Conservation (phyloP, 2,113 vertebrate species). For the Hypanus sabinus region DNA sequence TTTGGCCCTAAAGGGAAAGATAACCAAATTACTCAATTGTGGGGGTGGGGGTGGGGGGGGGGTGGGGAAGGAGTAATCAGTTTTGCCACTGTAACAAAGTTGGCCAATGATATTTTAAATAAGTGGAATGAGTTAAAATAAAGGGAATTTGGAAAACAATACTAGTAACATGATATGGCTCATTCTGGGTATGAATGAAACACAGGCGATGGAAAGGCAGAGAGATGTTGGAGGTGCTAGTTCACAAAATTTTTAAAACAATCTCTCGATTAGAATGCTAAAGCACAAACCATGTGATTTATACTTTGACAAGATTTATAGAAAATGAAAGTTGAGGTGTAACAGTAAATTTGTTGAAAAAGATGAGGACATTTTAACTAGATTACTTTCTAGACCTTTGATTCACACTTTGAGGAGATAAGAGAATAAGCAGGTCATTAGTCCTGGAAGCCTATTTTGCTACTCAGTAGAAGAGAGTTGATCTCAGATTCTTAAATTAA, state of each 20-base stretch:
- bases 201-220: not conserved
- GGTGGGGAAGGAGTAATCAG: not conserved
- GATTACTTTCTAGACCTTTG: not conserved
- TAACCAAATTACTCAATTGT: not conserved
- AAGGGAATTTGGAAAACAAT: not conserved
- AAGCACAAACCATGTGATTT: not conserved
- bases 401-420: not conserved
- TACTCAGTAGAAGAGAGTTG: too few species aligned
- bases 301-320: not conserved
- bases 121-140: not conserved
- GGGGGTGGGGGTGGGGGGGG: too few species aligned
- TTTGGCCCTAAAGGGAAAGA: too few species aligned
- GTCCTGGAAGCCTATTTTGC: too few species aligned
- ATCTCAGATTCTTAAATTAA: too few species aligned
- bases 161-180: not conserved
- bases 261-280: not conserved
- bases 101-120: not conserved
- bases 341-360: not conserved
- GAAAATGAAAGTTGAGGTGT: not conserved
- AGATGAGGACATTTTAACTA: not conserved
- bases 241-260: not conserved
- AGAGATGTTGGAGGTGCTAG: too few species aligned
- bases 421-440: too few species aligned
- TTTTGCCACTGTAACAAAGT: not conserved
- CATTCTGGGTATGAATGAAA: not conserved